phyloP scores from a whole-genome alignment of 1,140 invertebrate species.

The Macrobrachium nipponense region DNA sequence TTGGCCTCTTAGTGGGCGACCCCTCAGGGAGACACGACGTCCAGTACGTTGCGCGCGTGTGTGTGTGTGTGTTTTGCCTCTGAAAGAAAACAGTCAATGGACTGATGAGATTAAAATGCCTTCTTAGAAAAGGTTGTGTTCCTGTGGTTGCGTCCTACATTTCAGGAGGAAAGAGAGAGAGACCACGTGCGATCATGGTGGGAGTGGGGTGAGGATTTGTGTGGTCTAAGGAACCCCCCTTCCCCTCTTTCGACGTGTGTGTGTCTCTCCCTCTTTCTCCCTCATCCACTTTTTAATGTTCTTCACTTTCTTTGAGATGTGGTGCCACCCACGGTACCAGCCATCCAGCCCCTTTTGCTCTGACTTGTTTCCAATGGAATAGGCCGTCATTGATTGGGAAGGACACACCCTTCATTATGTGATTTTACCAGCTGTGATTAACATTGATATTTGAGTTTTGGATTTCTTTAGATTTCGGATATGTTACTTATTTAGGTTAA shows the following conservation, averaged over 20 bases:
- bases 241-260: conserved; percentile 8
- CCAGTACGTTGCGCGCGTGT: too few species aligned
- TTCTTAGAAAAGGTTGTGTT: too few species aligned
- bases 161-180: neutral
- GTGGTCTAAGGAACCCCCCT: neutral
- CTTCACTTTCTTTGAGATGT: neutral
- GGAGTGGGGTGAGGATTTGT: neutral
- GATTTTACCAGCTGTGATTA: too few species aligned
- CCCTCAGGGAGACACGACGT: too few species aligned
- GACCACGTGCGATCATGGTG: neutral
- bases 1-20: too few species aligned
- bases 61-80: too few species aligned
- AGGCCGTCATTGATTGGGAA: neutral
- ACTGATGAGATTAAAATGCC: too few species aligned
- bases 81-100: too few species aligned
- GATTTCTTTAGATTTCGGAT: too few species aligned
- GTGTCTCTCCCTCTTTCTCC: conserved; percentile 29
- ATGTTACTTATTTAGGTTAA: too few species aligned
- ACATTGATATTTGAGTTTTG: too few species aligned
- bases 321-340: conserved; percentile 19
- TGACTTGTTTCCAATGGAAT: neutral
- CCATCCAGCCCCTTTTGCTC: neutral
- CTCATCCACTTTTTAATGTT: neutral
- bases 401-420: neutral
- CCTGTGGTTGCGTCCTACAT: too few species aligned